Conservation (phyloP, 2,797 vertebrate genomes). For the Sebastes minor region DNA sequence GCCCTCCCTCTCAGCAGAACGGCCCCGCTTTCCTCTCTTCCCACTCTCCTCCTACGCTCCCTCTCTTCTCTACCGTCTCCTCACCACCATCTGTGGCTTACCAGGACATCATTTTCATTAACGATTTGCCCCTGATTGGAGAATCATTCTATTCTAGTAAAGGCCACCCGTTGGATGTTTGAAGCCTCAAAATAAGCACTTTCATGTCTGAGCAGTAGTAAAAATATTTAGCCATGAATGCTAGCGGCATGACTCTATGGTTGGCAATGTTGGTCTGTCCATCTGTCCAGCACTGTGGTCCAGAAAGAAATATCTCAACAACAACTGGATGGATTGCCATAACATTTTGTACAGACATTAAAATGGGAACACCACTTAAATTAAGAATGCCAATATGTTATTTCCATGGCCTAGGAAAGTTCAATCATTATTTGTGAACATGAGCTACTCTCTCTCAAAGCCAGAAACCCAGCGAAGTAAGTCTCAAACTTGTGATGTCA, state of each 20-base stretch:
- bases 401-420: no score
- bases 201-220: not conserved
- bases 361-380: not conserved
- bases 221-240: not conserved
- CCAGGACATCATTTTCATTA: constrained; percentile 17
- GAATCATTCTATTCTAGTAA: not conserved
- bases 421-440: no score
- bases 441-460: no score
- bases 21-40: constrained; percentile 27
- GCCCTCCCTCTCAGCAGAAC: constrained; percentile 50
- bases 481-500: no score
- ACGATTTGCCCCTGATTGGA: not conserved
- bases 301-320: not conserved
- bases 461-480: no score
- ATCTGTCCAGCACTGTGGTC: not conserved
- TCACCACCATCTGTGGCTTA: constrained; percentile 7
- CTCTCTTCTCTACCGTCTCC: constrained; percentile 17
- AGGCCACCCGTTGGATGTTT: not conserved
- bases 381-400: not conserved
- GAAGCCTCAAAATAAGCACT: not conserved
- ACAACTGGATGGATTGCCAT: not conserved
- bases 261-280: not conserved
- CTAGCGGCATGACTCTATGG: not conserved
- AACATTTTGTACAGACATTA: not conserved
- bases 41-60: constrained; percentile 32